phyloP scores from a whole-genome alignment of 1,140 invertebrate genomes.

The Lycorma delicatula region DNA sequence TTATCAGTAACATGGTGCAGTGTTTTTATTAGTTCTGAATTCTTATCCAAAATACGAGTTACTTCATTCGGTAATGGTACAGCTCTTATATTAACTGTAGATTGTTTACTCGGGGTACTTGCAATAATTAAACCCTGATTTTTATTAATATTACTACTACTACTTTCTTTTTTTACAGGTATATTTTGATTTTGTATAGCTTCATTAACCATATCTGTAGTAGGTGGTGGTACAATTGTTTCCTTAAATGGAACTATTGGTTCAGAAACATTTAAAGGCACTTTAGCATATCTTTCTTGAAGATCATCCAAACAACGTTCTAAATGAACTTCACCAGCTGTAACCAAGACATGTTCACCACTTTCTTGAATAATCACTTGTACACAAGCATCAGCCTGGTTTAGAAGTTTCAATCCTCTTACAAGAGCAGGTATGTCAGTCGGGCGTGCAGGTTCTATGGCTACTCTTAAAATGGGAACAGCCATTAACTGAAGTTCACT shows the following conservation, averaged over 20 bases:
- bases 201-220: slow-evolving; percentile 84
- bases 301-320: slow-evolving; percentile 90
- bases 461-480: slow-evolving; percentile 87
- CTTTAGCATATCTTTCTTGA: slow-evolving; percentile 66
- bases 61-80: slow-evolving; percentile 68
- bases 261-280: slow-evolving; percentile 81
- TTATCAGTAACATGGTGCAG: slow-evolving; percentile 35
- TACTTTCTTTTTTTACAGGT: slow-evolving; percentile 25
- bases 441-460: slow-evolving; percentile 82
- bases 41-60: slow-evolving; percentile 57
- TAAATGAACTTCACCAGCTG: slow-evolving; percentile 95
- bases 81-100: slow-evolving; percentile 65
- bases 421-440: slow-evolving; percentile 73
- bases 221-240: slow-evolving; percentile 77
- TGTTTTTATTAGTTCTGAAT: slow-evolving; percentile 48
- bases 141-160: too few relatives aligned
- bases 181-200: slow-evolving; percentile 52
- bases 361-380: slow-evolving; percentile 84
- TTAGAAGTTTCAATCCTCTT: slow-evolving; percentile 63
- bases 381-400: slow-evolving; percentile 91
- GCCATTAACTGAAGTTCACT: slow-evolving; percentile 70
- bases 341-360: slow-evolving; percentile 93
- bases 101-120: slow-evolving; percentile 61
- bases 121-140: slow-evolving; percentile 43
- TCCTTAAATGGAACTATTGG: slow-evolving; percentile 96